Percentiles rank a stretch among this genome's conserved stretches.
phyloP scores from a whole-genome alignment of 2,113 vertebrate species.

The Quiscalus mexicanus region DNA sequence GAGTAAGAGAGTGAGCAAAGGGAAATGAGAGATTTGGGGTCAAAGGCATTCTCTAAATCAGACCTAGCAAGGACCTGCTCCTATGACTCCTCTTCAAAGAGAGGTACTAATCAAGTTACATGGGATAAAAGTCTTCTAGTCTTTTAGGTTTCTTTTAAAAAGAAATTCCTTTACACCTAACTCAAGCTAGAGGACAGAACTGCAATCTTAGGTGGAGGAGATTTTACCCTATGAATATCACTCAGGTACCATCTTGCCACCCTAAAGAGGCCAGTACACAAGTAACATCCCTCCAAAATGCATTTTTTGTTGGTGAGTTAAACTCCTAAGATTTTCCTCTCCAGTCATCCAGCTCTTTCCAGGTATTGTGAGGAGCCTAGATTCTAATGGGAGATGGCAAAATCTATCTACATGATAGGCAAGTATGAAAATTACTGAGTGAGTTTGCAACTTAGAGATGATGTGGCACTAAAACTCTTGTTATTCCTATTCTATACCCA shows the following conservation, averaged over 20 bases:
- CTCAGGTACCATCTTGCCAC: background rate
- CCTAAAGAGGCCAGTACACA: background rate
- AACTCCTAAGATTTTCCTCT: background rate
- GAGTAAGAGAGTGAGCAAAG: background rate
- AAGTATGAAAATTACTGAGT: background rate
- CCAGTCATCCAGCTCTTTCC: background rate
- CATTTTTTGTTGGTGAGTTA: background rate
- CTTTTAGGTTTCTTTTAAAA: background rate
- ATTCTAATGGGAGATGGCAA: background rate
- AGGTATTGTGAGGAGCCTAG: background rate
- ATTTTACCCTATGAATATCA: background rate
- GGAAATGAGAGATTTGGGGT: background rate
- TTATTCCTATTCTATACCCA: background rate
- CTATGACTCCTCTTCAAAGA: background rate
- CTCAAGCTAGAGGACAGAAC: background rate
- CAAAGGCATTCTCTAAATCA: background rate
- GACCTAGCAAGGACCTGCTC: background rate
- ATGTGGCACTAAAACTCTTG: background rate
- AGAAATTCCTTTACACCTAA: background rate
- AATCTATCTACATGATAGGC: background rate
- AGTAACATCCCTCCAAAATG: background rate
- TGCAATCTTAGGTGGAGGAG: background rate
- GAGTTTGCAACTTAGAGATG: background rate
- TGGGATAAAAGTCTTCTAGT: background rate
- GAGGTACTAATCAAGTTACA: background rate